phyloP scores from a whole-genome alignment of 2,113 vertebrate species.

The Crypturellus undulatus region DNA sequence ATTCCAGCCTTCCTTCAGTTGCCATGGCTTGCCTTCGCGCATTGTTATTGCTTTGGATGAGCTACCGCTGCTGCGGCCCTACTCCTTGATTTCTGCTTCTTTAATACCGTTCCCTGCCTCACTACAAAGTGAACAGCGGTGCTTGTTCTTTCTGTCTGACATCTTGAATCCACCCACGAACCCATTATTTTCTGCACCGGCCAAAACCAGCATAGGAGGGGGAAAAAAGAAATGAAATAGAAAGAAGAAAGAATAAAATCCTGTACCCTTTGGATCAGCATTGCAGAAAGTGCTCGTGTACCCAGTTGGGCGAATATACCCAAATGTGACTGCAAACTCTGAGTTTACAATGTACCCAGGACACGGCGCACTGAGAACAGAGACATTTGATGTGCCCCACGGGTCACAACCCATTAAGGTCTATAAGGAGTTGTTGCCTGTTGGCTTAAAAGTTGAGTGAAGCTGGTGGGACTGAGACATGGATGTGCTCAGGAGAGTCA shows the following conservation, averaged over 20 bases:
- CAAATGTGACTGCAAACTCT: neutral
- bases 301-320: neutral
- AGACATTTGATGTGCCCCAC: neutral
- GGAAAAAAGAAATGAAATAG: neutral
- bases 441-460: neutral
- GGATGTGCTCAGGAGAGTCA: neutral
- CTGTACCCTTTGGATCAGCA: neutral
- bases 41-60: constrained; percentile 66
- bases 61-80: constrained; percentile 29
- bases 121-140: constrained; percentile 54
- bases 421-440: neutral
- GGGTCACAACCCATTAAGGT: neutral
- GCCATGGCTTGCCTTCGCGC: constrained; percentile 18
- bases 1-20: constrained; percentile 48
- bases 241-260: neutral
- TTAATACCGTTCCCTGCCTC: constrained; percentile 64
- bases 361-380: neutral
- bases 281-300: neutral
- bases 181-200: constrained; percentile 52
- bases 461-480: neutral
- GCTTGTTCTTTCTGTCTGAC: constrained; percentile 61
- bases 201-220: neutral
- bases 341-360: neutral
- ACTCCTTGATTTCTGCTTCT: constrained; percentile 61
- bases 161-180: constrained; percentile 36